Evolutionary conservation across 2,797 vertebrate genomes (phyloP), one percentile per base, ranked within the genome.

Genomic region (Falco rusticolus): DNA sequence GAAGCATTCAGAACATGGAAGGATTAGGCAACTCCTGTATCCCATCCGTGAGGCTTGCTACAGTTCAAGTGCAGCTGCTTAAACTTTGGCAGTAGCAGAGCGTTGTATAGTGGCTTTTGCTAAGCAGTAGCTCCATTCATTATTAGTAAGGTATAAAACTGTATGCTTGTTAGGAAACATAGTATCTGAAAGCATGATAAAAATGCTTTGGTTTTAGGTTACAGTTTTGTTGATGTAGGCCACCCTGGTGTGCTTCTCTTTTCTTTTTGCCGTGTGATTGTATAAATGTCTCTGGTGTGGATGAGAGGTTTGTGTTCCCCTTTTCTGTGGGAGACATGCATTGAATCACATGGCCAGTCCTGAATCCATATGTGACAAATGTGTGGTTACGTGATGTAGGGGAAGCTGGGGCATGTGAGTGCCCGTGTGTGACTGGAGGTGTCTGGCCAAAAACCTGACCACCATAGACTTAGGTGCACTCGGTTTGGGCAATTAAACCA

Each of bases 291-390:
- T 72, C 37, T 57, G 19, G 37, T 1, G 0, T 5, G 20, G 22
- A 29, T 37, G 33, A 75, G 59, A 57, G 5, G 5, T 66, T 70
- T 92, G 61, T 48, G n/a, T 31, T 83, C 14, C 25, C 12, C 28
- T 18, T 70, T 70, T 50, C 37, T 45, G 21, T 77, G 53, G n/a
- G 59, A 50, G 11, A 16, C 0, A 0, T 16, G 4, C 1, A 0
- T 16, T 43, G 48, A 39, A 45, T 51, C 68, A 24, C 31, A 4
- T 5, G n/a, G 50, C 75, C 65, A 31, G 71, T 33, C 57, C 75
- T 80, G n/a, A 57, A 83, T 25, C 45, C 16, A 3, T 34, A 4
- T 19, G 37, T 72, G 51, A 70, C 17, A 91, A 51, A 60, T 11
- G 22, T 39, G 1, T 28, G 48, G 47, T 66, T 56, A 16, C 0